These are phyloP conservation scores for Lacerta bilineata DNA, from an alignment of 2,797 vertebrate species.

Conservation along the genomic window DNA sequence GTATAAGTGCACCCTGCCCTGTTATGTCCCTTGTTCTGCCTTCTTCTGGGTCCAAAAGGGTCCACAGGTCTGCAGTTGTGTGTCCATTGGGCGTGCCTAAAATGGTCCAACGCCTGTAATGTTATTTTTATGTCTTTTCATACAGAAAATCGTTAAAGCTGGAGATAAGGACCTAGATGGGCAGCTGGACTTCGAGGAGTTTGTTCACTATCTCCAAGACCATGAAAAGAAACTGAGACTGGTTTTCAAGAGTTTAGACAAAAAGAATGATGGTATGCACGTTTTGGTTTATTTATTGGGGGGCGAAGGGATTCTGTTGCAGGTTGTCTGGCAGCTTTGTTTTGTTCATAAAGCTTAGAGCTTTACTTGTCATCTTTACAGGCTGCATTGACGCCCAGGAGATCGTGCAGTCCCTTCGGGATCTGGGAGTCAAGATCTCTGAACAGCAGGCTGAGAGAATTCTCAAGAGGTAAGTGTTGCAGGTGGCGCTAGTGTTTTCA, in stretches of 20 bases:
- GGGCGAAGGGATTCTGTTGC: rapidly evolving
- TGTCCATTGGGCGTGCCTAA: too few species aligned
- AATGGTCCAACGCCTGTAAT: too few species aligned
- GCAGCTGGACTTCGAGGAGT: conserved; percentile 96
- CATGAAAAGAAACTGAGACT: conserved; percentile 96
- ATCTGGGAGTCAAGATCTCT: conserved; percentile 95
- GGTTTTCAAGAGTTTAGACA: conserved; percentile 97
- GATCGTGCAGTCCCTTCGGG: conserved; percentile 95
- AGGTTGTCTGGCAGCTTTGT: rapidly evolving
- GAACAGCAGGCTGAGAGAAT: conserved; percentile 97
- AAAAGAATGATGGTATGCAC: conserved; percentile 92
- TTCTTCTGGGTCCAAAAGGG: too few species aligned
- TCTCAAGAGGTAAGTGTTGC: conserved; percentile 87
- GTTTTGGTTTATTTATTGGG: rapidly evolving
- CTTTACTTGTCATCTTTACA: conserved; percentile 70
- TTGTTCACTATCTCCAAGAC: conserved; percentile 95
- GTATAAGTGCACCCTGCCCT: too few species aligned
- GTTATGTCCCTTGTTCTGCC: too few species aligned
- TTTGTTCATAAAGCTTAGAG: too few species aligned
- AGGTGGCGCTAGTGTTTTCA: neutral
- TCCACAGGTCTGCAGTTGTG: too few species aligned
- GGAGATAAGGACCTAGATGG: conserved; percentile 96
- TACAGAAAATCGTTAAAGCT: conserved; percentile 95
- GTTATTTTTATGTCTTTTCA: conserved; percentile 33
- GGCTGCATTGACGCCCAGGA: conserved; percentile 94